These are phyloP conservation scores for Neoascia interrupta DNA, from an alignment of 2,888 invertebrate genomes.

Conservation along the genomic window DNA sequence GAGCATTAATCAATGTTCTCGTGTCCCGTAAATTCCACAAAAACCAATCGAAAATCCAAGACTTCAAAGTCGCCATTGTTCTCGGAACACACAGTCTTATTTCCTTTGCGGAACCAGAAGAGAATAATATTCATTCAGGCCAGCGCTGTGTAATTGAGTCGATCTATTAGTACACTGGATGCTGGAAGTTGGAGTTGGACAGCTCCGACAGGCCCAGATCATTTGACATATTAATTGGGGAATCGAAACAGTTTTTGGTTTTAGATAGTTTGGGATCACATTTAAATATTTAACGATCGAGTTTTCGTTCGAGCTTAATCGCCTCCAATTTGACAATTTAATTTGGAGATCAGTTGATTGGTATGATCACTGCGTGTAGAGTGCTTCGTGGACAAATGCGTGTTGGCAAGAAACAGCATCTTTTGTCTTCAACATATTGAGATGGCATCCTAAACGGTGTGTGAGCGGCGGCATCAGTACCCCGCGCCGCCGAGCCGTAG, in stretches of 20 bases:
- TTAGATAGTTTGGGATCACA: slow-evolving; percentile 7
- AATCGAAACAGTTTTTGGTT: slow-evolving; percentile 19
- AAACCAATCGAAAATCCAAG: background rate
- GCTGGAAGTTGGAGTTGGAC: too few relatives aligned
- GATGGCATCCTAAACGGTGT: slow-evolving; percentile 40
- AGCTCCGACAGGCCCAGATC: slow-evolving; percentile 18
- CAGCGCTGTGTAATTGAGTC: slow-evolving; percentile 17
- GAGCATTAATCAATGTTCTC: slow-evolving; percentile 45
- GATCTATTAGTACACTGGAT: slow-evolving; percentile 38
- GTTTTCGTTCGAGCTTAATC: slow-evolving; percentile 50
- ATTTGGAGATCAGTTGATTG: slow-evolving; percentile 50
- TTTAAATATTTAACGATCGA: slow-evolving; percentile 63
- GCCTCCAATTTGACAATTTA: slow-evolving; percentile 65
- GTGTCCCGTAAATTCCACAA: slow-evolving; percentile 17
- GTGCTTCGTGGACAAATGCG: background rate
- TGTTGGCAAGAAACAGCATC: slow-evolving; percentile 43
- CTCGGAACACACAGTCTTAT: too few relatives aligned
- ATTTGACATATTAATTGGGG: slow-evolving; percentile 64
- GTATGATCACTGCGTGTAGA: slow-evolving; percentile 5
- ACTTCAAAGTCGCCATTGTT: slow-evolving; percentile 9
- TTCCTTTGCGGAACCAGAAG: slow-evolving; percentile 20
- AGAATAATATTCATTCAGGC: too few relatives aligned
- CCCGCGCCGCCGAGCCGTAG: slow-evolving; percentile 38
- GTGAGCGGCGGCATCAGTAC: slow-evolving; percentile 38
- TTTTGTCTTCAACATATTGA: slow-evolving; percentile 37